Percentiles rank a stretch among this genome's conserved stretches.
Conservation (phyloP, 2,888 invertebrate species). For the Pseudanteris insignis region DNA sequence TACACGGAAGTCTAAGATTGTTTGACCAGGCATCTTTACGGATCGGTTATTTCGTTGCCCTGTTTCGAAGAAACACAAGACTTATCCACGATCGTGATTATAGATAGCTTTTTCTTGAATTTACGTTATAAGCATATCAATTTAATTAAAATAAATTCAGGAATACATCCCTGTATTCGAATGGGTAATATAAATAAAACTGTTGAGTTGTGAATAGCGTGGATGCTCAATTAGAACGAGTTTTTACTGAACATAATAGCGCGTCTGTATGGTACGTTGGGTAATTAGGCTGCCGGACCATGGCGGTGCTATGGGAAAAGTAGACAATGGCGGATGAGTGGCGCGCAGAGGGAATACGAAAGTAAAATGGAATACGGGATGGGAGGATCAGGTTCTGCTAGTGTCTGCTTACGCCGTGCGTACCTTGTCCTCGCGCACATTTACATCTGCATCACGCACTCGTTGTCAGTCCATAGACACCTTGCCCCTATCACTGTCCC, state of each 20-base stretch:
- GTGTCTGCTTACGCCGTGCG: constrained; percentile 47
- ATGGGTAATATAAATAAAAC: constrained; percentile 19
- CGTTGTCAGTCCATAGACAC: constrained; percentile 40
- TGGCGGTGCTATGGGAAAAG: constrained; percentile 52
- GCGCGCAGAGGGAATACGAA: constrained; percentile 60
- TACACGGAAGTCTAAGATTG: constrained; percentile 3
- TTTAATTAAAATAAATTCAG: no score
- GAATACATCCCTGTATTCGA: no score
- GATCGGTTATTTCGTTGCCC: constrained; percentile 9
- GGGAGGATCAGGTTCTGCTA: constrained; percentile 55
- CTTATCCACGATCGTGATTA: no score
- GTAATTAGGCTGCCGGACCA: constrained; percentile 49
- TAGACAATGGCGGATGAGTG: constrained; percentile 60
- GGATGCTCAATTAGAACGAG: constrained; percentile 51
- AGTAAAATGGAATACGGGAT: constrained; percentile 64
- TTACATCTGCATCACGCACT: constrained; percentile 43
- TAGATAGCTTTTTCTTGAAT: no score
- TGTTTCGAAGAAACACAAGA: no score
- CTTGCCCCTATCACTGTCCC: constrained; percentile 43
- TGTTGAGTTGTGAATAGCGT: neutral
- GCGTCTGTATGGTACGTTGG: constrained; percentile 35
- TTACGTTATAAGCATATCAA: no score
- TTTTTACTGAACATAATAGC: constrained; percentile 26
- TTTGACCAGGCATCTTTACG: constrained; percentile 8
- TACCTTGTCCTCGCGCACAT: constrained; percentile 48